phyloP scores from a whole-genome alignment of 2,888 invertebrate species.

The Temnothorax rugatulus region DNA sequence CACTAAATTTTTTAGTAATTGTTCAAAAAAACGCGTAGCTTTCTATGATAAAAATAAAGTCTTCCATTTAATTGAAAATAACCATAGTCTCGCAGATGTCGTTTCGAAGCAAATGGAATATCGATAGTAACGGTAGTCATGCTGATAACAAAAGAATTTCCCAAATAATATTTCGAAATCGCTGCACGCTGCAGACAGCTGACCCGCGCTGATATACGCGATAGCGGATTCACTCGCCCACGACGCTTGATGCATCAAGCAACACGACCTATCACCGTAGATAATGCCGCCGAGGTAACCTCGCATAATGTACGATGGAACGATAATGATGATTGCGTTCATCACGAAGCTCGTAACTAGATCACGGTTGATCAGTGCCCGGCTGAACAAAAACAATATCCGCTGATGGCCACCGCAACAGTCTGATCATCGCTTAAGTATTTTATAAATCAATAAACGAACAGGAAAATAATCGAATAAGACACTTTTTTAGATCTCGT shows the following conservation, averaged over 20 bases:
- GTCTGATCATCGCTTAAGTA: slow-evolving; percentile 18
- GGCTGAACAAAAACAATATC: slow-evolving; percentile 57
- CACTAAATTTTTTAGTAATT: not conserved
- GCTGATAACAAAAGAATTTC: slow-evolving; percentile 34
- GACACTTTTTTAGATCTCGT: not conserved
- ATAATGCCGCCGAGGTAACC: slow-evolving; percentile 66
- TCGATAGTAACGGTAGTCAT: not conserved
- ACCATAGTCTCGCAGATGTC: not conserved
- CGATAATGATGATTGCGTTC: slow-evolving; percentile 78
- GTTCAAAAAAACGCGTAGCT: not conserved
- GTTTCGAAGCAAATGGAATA: slow-evolving; percentile 6
- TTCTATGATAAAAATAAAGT: not conserved
- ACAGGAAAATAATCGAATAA: not conserved
- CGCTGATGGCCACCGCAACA: slow-evolving; percentile 47
- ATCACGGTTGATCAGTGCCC: slow-evolving; percentile 64
- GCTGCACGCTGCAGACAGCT: slow-evolving; percentile 17
- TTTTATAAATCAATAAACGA: slow-evolving; percentile 37
- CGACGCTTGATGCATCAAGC: slow-evolving; percentile 61
- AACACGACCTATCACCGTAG: slow-evolving; percentile 66
- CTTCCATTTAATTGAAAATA: not conserved
- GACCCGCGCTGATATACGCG: slow-evolving; percentile 28
- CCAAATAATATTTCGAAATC: slow-evolving; percentile 43
- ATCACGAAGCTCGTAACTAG: slow-evolving; percentile 72
- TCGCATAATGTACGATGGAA: slow-evolving; percentile 72
- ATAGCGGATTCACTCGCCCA: slow-evolving; percentile 40